Conservation (phyloP, 2,113 vertebrate species). For the Empidonax alnorum region DNA sequence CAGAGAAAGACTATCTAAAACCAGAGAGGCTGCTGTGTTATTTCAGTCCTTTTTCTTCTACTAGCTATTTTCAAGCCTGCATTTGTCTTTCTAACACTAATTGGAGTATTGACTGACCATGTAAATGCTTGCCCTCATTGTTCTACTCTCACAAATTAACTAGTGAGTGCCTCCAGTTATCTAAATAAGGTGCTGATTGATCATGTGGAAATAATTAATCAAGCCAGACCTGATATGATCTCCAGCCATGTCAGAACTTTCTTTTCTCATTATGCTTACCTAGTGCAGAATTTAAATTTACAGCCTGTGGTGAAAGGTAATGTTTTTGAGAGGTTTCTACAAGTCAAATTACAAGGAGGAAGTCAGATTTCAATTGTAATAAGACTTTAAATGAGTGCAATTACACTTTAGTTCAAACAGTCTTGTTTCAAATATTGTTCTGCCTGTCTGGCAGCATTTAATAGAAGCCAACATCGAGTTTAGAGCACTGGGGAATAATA, state of each 20-base stretch:
- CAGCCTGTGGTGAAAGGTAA: slow-evolving; percentile 62
- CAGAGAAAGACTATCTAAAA: background rate
- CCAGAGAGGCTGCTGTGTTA: background rate
- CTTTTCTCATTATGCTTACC: slow-evolving; percentile 57
- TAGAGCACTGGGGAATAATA: slow-evolving; percentile 62
- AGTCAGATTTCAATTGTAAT: slow-evolving; percentile 68
- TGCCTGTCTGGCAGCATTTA: slow-evolving; percentile 57
- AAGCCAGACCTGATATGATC: slow-evolving; percentile 66
- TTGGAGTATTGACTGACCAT: slow-evolving; percentile 62
- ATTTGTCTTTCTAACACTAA: slow-evolving; percentile 63
- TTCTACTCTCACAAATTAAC: slow-evolving; percentile 68
- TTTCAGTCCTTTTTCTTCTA: slow-evolving; percentile 15
- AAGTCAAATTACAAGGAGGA: slow-evolving; percentile 52
- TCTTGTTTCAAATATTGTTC: slow-evolving; percentile 69
- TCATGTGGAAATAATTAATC: slow-evolving; percentile 71
- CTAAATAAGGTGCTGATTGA: slow-evolving; percentile 69
- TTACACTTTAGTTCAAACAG: slow-evolving; percentile 69
- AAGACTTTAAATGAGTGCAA: slow-evolving; percentile 64
- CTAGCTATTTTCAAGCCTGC: background rate
- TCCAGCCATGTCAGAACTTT: slow-evolving; percentile 62
- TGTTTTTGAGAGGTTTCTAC: slow-evolving; percentile 59
- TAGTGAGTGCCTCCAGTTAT: slow-evolving; percentile 62
- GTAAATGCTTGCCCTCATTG: slow-evolving; percentile 54
- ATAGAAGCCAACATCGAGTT: slow-evolving; percentile 55
- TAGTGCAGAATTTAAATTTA: slow-evolving; percentile 67